These are phyloP conservation scores for Chelon auratus DNA, from an alignment of 2,797 vertebrate species.

Conservation along the genomic window DNA sequence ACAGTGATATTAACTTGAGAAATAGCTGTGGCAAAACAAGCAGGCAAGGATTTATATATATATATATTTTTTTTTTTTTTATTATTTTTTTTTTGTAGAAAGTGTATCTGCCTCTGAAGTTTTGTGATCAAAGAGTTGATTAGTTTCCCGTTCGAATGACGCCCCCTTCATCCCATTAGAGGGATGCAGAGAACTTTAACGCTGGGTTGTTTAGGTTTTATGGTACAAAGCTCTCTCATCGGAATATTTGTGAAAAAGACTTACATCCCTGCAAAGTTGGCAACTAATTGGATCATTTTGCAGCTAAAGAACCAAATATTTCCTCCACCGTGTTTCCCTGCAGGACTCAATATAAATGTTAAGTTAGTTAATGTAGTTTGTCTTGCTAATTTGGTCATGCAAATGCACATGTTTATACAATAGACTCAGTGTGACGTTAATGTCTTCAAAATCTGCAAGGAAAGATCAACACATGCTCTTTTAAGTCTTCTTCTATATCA, in stretches of 20 bases:
- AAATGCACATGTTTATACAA: no score
- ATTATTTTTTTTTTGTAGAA: neutral
- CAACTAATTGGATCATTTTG: neutral
- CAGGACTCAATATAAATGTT: neutral
- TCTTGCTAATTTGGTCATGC: neutral
- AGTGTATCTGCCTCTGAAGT: neutral
- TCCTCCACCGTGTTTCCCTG: neutral
- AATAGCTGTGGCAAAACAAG: neutral
- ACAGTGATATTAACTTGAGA: no score
- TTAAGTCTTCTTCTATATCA: no score
- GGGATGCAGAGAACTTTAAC: slow-evolving; percentile 1
- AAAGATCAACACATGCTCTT: no score
- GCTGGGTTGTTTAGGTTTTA: slow-evolving; percentile 7
- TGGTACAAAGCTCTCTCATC: neutral
- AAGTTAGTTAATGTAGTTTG: neutral
- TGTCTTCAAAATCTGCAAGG: no score
- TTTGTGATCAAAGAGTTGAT: neutral
- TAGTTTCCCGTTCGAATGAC: neutral
- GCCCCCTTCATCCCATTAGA: neutral
- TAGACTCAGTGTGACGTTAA: no score
- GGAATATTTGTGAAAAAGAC: neutral
- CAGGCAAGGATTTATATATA: neutral
- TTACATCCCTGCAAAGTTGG: neutral
- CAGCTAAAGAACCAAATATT: neutral
- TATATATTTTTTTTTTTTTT: no score